Base-by-base conservation (phyloP, 53 echinoderm and acorn worm species). In the Echinometra lucunter region DNA sequence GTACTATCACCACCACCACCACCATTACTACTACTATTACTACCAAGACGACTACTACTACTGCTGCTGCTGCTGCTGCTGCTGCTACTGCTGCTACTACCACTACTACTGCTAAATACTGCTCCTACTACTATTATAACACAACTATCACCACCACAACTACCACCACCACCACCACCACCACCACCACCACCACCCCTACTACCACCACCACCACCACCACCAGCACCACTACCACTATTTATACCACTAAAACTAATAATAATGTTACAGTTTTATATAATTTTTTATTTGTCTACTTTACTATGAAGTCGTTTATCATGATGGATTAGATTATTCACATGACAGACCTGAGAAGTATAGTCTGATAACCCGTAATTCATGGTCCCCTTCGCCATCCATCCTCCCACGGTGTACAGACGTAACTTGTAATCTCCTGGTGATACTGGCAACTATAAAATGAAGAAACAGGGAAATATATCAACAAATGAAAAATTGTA, bases 371-470 rank as follows among this genome's bases (percentile, higher is more conserved):
- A 28, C 19, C 28, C 30, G 19, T 47, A 85, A 8, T 49, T 6
- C 11, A 85, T 30, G 1, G 4, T 4, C 12, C 85, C 45, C 85
- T 85, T 10, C 10, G 85, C 4, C 85, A 85, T 85, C 85, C 85
- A 85, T 28, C 85, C 85, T 1, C 85, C 85, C 10, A 85, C 85
- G 11, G 85, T 85, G 37, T 45, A 85, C 47, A 85, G 49, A 49
- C 85, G 85, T n/a, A 85, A 21, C 45, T 1, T 85, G 49, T 85
- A 85, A 15, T 85, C 85, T 47, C 85, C 85, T 30, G 13, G 2
- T 53, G 85, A 49, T 8, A 85, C 10, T n/a, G 85, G 85, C 49
- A 85, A 49, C 85, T 85, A 49, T 4, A 35, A 81, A 2, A 16
- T 16, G 44, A 32, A 38, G 6, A 28, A 28, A 12, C 44, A 74